phyloP scores from a whole-genome alignment of 2,113 vertebrate genomes.

The Heteronetta atricapilla region DNA sequence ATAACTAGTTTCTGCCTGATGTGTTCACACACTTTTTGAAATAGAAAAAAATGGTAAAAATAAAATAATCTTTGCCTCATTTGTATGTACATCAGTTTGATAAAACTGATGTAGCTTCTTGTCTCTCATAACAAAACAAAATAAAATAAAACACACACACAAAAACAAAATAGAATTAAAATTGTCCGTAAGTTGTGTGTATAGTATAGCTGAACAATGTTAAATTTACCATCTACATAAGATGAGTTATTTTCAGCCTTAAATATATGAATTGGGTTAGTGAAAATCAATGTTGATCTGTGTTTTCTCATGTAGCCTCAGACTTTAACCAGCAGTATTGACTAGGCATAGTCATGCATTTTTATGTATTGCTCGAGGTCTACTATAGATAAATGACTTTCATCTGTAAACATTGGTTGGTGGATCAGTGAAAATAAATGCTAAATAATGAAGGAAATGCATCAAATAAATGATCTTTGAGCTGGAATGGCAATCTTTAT shows the following conservation, averaged over 20 bases:
- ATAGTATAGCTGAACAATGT: neutral
- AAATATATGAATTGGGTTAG: neutral
- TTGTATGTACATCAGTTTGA: neutral
- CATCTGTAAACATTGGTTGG: neutral
- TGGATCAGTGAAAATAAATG: neutral
- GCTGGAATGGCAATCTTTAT: neutral
- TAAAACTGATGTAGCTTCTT: neutral
- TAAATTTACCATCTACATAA: neutral
- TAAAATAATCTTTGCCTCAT: neutral
- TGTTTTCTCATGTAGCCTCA: neutral
- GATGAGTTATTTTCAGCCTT: neutral
- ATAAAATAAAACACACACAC: no score
- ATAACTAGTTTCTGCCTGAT: constrained; percentile 3
- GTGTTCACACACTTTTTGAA: neutral
- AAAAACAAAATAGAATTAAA: neutral
- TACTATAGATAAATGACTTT: neutral
- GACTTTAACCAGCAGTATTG: neutral
- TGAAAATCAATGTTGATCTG: neutral
- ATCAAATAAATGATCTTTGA: constrained; percentile 27
- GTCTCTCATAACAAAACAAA: neutral
- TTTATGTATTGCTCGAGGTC: neutral
- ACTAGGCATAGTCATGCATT: neutral
- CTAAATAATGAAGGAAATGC: neutral
- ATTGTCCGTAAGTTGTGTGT: neutral
- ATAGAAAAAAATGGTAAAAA: neutral